Evolutionary conservation across 1,140 invertebrate species (phyloP).

Genomic region (Zaprionus tsacasi): DNA sequence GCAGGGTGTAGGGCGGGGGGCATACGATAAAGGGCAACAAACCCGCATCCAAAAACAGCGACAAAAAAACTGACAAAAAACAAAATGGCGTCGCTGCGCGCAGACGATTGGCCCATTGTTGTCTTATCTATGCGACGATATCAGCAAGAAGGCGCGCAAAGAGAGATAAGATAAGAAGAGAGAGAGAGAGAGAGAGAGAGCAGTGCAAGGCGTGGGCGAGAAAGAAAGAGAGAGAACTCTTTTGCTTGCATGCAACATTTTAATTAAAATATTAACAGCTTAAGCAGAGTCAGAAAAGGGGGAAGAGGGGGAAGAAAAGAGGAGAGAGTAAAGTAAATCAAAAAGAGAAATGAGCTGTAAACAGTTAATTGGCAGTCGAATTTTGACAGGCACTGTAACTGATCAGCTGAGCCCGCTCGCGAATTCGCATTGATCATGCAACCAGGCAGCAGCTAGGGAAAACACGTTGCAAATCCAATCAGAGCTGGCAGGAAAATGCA

Average conservation of each 20-base stretch:
- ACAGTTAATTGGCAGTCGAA: conserved; percentile 53
- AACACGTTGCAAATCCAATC: conserved; percentile 69
- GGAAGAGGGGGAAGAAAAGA: no score
- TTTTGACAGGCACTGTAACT: conserved; percentile 34
- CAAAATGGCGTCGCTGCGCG: conserved; percentile 65
- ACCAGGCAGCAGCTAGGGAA: conserved; percentile 29
- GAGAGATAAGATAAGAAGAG: conserved; percentile 62
- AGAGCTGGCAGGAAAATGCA: conserved; percentile 49
- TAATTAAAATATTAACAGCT: conserved; percentile 73
- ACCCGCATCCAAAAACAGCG: conserved; percentile 35
- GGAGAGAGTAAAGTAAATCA: neutral
- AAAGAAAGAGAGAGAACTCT: neutral
- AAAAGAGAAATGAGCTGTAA: conserved; percentile 30
- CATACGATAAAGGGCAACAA: conserved; percentile 33
- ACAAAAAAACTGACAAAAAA: conserved; percentile 27
- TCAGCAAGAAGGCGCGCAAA: conserved; percentile 39
- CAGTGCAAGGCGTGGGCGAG: conserved; percentile 8
- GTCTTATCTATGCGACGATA: conserved; percentile 57
- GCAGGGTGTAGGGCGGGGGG: conserved; percentile 1
- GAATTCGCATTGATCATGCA: conserved; percentile 53
- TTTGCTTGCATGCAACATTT: conserved; percentile 59
- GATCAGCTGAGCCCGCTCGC: neutral
- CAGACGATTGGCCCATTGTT: conserved; percentile 55
- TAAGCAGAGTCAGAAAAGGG: conserved; percentile 4
- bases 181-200: neutral